Evolutionary conservation across 1,140 invertebrate species (phyloP).

Genomic region (Chionoecetes opilio): DNA sequence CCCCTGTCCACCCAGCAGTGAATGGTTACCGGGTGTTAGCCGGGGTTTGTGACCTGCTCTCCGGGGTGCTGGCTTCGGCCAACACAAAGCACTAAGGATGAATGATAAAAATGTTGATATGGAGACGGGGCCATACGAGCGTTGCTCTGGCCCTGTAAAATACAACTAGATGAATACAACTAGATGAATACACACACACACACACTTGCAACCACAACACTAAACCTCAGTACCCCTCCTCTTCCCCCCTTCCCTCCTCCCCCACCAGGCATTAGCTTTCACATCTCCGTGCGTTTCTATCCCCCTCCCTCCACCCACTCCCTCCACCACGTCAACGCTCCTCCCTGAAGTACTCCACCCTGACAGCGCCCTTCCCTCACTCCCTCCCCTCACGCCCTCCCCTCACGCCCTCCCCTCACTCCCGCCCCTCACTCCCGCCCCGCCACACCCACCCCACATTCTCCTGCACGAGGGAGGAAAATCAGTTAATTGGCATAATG

Average conservation of each 20-base stretch:
- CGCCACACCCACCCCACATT: neutral
- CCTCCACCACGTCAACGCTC: neutral
- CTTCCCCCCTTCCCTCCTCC: neutral
- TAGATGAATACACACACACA: too few relatives aligned
- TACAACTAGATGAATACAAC: too few relatives aligned
- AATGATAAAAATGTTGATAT: too few relatives aligned
- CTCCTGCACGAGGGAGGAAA: conserved; percentile 11
- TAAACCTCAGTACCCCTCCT: neutral
- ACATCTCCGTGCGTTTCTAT: neutral
- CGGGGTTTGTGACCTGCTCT: too few relatives aligned
- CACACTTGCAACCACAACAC: neutral
- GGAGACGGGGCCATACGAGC: too few relatives aligned
- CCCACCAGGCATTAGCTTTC: neutral
- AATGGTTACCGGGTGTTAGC: too few relatives aligned
- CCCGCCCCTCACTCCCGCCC: neutral
- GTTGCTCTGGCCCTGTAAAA: too few relatives aligned
- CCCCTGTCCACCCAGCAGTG: too few relatives aligned
- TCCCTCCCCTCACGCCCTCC: neutral
- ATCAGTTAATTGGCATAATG: conserved; percentile 29
- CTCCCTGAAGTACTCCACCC: neutral
- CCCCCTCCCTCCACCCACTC: neutral
- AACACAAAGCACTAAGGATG: too few relatives aligned
- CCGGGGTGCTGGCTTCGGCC: too few relatives aligned
- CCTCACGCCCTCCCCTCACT: neutral
- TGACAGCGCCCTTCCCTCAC: neutral